Percentiles rank a stretch among this genome's conserved stretches.
Evolutionary conservation across 2,113 vertebrate genomes (phyloP).

Genomic region (Collichthys lucidus): DNA sequence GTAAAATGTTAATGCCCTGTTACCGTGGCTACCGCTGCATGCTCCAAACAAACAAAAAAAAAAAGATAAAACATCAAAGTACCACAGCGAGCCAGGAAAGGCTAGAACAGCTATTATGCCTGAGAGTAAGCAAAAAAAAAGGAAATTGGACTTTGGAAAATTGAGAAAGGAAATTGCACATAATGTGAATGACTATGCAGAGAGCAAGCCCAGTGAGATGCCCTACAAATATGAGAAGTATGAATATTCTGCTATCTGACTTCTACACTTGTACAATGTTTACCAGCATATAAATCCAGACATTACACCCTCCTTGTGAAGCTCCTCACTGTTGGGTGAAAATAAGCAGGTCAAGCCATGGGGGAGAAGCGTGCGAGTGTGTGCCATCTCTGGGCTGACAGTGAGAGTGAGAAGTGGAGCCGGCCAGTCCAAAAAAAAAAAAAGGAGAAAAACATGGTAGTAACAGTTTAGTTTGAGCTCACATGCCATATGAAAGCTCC

Average conservation of each 20-base stretch:
- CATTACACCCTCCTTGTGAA: constrained; percentile 25
- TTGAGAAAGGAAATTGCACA: constrained; percentile 47
- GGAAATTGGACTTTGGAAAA: constrained; percentile 53
- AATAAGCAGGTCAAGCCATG: constrained; percentile 50
- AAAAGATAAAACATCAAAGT: constrained; percentile 45
- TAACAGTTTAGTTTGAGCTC: neutral
- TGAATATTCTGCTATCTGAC: constrained; percentile 48
- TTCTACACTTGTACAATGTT: constrained; percentile 18
- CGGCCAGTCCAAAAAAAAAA: neutral
- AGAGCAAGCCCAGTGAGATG: constrained; percentile 21
- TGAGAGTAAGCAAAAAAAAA: constrained; percentile 11
- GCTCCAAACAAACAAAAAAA: constrained; percentile 33
- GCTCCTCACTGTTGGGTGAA: constrained; percentile 25
- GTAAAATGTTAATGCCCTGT: constrained; percentile 43
- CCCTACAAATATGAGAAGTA: constrained; percentile 22
- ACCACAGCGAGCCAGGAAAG: constrained; percentile 12
- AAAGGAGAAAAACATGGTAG: neutral
- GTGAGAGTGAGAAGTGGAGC: constrained; percentile 9
- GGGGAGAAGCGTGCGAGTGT: constrained; percentile 29
- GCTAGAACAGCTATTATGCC: constrained; percentile 11
- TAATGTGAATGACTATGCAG: constrained; percentile 35
- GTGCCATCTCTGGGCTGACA: constrained; percentile 16
- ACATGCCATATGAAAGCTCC: neutral
- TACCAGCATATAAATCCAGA: constrained; percentile 37
- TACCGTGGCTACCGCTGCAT: constrained; percentile 15